Base-by-base conservation (phyloP, 2,797 vertebrate genomes). In the Sebastes dallii region DNA sequence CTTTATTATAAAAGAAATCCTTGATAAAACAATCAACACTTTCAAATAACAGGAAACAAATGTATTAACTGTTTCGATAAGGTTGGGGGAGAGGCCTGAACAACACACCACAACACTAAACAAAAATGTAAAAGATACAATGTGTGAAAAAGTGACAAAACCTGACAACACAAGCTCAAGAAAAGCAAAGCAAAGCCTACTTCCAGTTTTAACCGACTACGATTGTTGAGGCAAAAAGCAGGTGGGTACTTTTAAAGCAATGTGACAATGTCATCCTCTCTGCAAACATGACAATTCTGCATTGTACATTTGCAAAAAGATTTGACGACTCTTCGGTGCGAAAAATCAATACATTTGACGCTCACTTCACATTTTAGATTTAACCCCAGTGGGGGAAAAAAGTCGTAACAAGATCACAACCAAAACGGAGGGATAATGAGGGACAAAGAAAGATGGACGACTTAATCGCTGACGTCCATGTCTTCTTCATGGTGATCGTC, bases 381-480 rank as follows among this genome's bases (percentile, higher is more conserved):
- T 52, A 73, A 9, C 64, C 71, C 73, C 74, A 60, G 46, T 18
- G n/a, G 65, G n/a, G 6, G 1, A 25, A 29, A 46, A 77, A 71
- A 65, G 25, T 72, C 13, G 16, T 5, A 83, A 74, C 79, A 79
- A 78, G 68, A 87, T 87, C 61, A 89, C 77, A 90, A 87, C 20
- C 65, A 83, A 89, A 88, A 70, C 36, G 25, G 83, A 84, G 60
- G 78, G 84, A 85, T 70, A 64, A 72, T 36, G 66, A 52, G 27
- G 70, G 80, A 66, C 52, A 12, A 60, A 62, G 34, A 20, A 3
- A 74, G 78, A 80, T 10, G 4, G 75, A 22, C 4, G 2, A 10
- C n/a, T 97, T 94, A 99, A 93, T 99, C 98, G 73, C 98, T 99
- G 86, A 96, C 94, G 2, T 96, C 95, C 97, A 98, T 98, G 90